Evolutionary conservation across 1,140 invertebrate genomes (phyloP), one percentile per base, ranked within the genome.

Genomic region (Cyrtorhinus lividipennis): DNA sequence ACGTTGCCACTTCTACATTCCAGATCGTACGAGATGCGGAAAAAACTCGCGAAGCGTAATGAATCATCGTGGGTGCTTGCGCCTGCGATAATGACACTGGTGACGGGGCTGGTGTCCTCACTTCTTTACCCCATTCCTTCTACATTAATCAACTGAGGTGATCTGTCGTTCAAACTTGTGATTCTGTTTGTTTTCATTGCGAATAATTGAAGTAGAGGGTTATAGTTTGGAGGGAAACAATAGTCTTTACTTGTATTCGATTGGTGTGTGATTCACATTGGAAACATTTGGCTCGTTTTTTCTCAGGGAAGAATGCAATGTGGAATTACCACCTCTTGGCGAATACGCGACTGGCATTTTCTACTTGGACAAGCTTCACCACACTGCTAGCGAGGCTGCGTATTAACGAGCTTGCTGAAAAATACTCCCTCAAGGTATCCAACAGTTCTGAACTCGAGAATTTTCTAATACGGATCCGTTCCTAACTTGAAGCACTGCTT

Each of bases 11-110:
- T n/a, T n/a, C n/a, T n/a, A n/a, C n/a, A n/a, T 38, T 38, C 15
- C 72, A 95, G 90, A 95, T 99, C 70, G 77, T 99, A 66, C 82
- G 85, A 68, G 94, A 98, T 87, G 93, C 95, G 15, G 85, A 95
- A 74, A n/a, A 89, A 79, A 62, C 83, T 99, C 74, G 86, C 95
- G 22, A 84, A 87, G 71, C 87, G 95, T 69, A n/a, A 99, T 99
- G 95, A 92, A 95, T 78, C 96, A 99, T 77, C 86, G 96, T 66
- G 96, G n/a, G 96, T 67, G 96, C 95, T 23, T 97, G 93, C 76
- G 90, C 92, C 23, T 97, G 95, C 77, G 96, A 99, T 77, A 98
- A 98, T 76, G 93, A 98, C 73, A 96, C 95, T 18, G 96, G 96
- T 56, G 96, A 99, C 75, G 96, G 96, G 56, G 95, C 96, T 68